phyloP scores from a whole-genome alignment of 2,113 vertebrate genomes.

The Phainopepla nitens region DNA sequence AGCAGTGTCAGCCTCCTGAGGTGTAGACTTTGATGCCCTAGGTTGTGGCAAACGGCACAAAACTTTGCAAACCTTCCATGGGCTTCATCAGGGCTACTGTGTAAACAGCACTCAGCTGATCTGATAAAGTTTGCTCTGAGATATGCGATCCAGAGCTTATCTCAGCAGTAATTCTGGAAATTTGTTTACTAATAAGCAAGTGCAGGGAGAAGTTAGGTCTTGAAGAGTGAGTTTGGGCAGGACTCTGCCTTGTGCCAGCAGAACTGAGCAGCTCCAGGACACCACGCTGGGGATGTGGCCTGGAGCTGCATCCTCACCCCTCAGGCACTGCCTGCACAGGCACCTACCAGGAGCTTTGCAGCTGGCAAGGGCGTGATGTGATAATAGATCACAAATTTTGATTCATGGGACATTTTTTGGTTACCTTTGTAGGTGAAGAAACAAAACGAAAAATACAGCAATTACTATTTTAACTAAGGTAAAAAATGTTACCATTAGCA shows the following conservation, averaged over 20 bases:
- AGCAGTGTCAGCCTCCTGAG: not conserved
- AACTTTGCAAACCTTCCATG: rapidly evolving
- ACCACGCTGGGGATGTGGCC: rapidly evolving
- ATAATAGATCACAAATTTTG: not conserved
- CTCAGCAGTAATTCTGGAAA: not conserved
- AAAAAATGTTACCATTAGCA: not conserved
- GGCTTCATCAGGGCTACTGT: not conserved
- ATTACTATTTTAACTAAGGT: not conserved
- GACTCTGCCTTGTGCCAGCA: rapidly evolving
- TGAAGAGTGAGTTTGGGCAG: rapidly evolving
- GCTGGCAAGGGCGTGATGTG: rapidly evolving
- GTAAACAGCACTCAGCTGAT: not conserved
- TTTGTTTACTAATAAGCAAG: not conserved
- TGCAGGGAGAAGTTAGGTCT: rapidly evolving
- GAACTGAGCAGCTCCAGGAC: rapidly evolving
- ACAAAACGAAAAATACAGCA: not conserved
- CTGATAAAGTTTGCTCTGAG: not conserved
- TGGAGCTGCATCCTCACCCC: not conserved
- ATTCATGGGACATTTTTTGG: not conserved
- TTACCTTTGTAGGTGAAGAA: not conserved
- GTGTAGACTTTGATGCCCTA: not conserved
- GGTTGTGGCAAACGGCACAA: not conserved
- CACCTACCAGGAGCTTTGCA: not conserved
- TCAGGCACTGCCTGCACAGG: not conserved
- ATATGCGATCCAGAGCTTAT: rapidly evolving